These are phyloP conservation scores for Mesorhabditis belari DNA, from an alignment of 2,888 invertebrate genomes.

Conservation along the genomic window DNA sequence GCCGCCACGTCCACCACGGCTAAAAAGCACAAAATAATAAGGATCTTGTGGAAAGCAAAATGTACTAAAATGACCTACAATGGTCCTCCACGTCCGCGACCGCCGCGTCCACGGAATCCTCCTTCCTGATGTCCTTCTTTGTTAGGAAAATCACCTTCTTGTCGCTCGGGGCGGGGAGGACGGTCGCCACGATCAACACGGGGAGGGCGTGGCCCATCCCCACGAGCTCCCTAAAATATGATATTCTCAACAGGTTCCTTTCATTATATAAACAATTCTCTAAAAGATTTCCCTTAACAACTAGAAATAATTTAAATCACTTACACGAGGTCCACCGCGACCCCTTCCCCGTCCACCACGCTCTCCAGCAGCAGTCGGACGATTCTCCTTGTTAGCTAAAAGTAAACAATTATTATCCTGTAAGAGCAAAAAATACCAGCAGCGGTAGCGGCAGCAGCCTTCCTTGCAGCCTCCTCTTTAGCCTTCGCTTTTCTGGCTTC, in stretches of 20 bases:
- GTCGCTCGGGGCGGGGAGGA: slow-evolving; percentile 9
- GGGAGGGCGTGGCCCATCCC: slow-evolving; percentile 23
- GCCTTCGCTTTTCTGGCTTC: slow-evolving; percentile 3
- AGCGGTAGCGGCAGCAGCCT: slow-evolving; percentile 16
- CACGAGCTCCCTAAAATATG: neutral
- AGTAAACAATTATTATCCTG: neutral
- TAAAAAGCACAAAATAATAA: slow-evolving; percentile 8
- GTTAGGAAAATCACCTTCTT: slow-evolving; percentile 11
- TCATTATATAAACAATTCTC: slow-evolving; percentile 2
- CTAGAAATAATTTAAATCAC: no score
- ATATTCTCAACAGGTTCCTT: slow-evolving; percentile 3
- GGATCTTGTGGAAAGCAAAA: neutral
- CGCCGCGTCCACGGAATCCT: slow-evolving; percentile 22
- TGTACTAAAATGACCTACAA: slow-evolving; percentile 4
- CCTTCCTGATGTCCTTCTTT: slow-evolving; percentile 10
- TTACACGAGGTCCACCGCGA: slow-evolving; percentile 33
- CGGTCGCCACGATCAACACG: slow-evolving; percentile 7
- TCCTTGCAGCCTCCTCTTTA: slow-evolving; percentile 10
- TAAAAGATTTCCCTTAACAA: no score
- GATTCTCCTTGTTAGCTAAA: slow-evolving; percentile 12
- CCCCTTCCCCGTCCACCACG: slow-evolving; percentile 39
- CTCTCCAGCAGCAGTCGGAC: slow-evolving; percentile 15
- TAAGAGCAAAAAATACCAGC: neutral
- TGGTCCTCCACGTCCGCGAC: slow-evolving; percentile 26
- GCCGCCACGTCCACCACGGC: slow-evolving; percentile 28